Percentiles rank a stretch among this genome's conserved stretches.
phyloP scores from a whole-genome alignment of 2,888 invertebrate genomes.

The Drymonia ruficornis region DNA sequence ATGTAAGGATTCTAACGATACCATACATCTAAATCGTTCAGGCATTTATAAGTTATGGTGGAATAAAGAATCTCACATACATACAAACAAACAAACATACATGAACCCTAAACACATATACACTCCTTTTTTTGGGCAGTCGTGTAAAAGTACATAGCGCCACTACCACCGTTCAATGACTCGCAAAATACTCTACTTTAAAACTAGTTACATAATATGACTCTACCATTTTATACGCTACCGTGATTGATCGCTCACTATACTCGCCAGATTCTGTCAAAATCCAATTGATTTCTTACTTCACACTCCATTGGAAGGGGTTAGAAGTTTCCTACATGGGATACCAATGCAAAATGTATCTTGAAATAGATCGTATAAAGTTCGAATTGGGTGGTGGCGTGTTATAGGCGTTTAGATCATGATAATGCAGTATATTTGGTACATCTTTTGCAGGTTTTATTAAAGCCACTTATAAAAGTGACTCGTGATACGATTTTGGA shows the following conservation, averaged over 20 bases:
- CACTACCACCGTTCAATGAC: constrained; percentile 16
- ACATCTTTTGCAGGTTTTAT: constrained; percentile 2
- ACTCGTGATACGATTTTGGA: constrained; percentile 2
- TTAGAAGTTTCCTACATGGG: constrained; percentile 10
- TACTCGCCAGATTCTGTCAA: constrained; percentile 31
- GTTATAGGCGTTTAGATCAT: constrained; percentile 24
- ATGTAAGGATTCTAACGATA: too few relatives aligned
- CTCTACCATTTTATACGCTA: constrained; percentile 26
- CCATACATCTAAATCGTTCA: too few relatives aligned
- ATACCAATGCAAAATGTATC: constrained; percentile 8
- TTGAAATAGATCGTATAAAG: not conserved
- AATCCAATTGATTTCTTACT: constrained; percentile 55
- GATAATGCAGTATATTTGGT: constrained; percentile 6
- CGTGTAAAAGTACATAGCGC: not conserved
- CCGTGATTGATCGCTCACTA: constrained; percentile 42
- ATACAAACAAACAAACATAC: too few relatives aligned
- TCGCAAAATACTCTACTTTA: constrained; percentile 24
- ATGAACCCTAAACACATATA: too few relatives aligned
- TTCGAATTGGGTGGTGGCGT: constrained; percentile 18
- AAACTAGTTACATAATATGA: constrained; percentile 35
- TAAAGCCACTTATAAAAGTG: constrained; percentile 3
- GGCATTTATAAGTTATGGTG: too few relatives aligned
- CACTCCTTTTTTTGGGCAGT: too few relatives aligned
- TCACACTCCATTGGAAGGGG: constrained; percentile 57
- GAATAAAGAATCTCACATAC: too few relatives aligned